Percentiles rank a stretch among this genome's conserved stretches.
Evolutionary conservation across 2,113 vertebrate genomes (phyloP).

Genomic region (Rana temporaria): DNA sequence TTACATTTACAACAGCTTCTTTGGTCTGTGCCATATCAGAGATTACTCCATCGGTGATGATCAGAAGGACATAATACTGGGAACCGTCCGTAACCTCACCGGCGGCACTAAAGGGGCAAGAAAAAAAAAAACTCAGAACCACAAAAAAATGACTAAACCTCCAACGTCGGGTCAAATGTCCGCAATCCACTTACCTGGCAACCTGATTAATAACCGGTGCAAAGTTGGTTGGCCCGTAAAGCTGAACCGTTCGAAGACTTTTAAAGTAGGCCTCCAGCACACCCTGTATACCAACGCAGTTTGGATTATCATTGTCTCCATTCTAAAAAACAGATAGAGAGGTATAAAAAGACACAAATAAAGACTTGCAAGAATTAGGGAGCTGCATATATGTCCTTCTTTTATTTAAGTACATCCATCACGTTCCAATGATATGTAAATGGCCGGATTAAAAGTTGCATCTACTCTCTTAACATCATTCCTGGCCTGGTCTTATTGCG

Average conservation of each 20-base stretch:
- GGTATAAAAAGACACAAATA: neutral
- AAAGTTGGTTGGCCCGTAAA: constrained; percentile 94
- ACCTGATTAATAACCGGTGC: constrained; percentile 93
- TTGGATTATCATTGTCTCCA: constrained; percentile 84
- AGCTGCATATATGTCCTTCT: neutral
- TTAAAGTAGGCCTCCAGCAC: constrained; percentile 92
- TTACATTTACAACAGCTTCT: constrained; percentile 94
- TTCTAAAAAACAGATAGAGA: constrained; percentile 67
- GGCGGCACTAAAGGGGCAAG: constrained; percentile 75
- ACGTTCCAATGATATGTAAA: too few relatives aligned
- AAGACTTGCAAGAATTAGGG: neutral
- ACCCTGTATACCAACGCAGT: constrained; percentile 85
- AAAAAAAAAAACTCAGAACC: neutral
- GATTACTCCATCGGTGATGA: constrained; percentile 97
- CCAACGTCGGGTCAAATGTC: neutral
- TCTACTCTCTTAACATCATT: too few relatives aligned
- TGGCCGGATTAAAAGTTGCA: too few relatives aligned
- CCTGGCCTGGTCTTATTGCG: too few relatives aligned
- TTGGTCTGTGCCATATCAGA: constrained; percentile 98
- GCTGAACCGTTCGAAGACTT: constrained; percentile 89
- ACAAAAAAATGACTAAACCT: neutral
- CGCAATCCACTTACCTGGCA: constrained; percentile 79
- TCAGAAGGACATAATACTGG: constrained; percentile 95
- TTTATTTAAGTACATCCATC: too few relatives aligned
- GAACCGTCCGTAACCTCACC: constrained; percentile 91